phyloP scores from a whole-genome alignment of 2,888 invertebrate genomes.

The Polydrusus cervinus region DNA sequence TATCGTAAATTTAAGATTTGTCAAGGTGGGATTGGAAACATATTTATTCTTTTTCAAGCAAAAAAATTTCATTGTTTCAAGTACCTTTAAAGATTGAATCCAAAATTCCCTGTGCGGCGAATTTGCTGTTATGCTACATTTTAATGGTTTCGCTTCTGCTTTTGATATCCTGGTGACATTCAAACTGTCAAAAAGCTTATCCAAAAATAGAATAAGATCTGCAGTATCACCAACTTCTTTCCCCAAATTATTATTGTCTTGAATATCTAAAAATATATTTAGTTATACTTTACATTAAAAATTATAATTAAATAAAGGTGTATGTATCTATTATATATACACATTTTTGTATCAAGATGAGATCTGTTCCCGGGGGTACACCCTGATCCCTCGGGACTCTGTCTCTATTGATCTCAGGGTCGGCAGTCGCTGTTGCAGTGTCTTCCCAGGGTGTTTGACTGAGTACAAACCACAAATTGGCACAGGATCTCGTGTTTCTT shows the following conservation, averaged over 20 bases:
- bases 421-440: too few species aligned
- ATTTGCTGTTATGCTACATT: conserved; percentile 37
- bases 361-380: too few species aligned
- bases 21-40: conserved; percentile 32
- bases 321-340: too few species aligned
- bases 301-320: neutral
- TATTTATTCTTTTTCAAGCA: conserved; percentile 41
- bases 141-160: conserved; percentile 47
- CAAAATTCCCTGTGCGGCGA: conserved; percentile 52
- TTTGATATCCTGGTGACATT: conserved; percentile 38
- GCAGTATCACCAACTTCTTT: conserved; percentile 49
- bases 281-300: neutral
- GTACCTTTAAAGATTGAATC: conserved; percentile 34
- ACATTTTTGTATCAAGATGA: too few species aligned
- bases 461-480: too few species aligned
- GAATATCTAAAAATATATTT: conserved; percentile 37
- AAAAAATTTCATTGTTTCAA: conserved; percentile 50
- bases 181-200: conserved; percentile 51
- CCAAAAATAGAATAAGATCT: conserved; percentile 52
- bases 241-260: conserved; percentile 33
- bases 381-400: too few species aligned
- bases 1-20: conserved; percentile 33
- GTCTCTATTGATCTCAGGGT: too few species aligned
- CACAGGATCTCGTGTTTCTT: too few species aligned
- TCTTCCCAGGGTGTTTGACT: too few species aligned